Conservation (phyloP, 2,888 invertebrate species). For the Cerastoderma edule region DNA sequence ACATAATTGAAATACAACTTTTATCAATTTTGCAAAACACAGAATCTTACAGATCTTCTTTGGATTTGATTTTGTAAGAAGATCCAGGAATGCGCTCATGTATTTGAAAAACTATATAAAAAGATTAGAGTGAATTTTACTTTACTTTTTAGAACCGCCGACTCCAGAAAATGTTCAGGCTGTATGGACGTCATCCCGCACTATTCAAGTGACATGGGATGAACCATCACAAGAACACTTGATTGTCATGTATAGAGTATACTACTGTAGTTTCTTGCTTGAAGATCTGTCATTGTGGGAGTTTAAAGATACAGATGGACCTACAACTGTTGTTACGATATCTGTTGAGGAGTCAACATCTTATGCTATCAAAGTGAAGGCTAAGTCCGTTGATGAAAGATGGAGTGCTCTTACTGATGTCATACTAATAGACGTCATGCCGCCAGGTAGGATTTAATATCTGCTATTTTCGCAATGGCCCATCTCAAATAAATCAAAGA, state of each 20-base stretch:
- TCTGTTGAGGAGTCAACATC: slow-evolving; percentile 73
- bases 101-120: background rate
- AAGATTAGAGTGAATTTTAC: background rate
- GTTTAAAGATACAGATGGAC: slow-evolving; percentile 75
- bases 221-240: slow-evolving; percentile 85
- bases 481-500: no score
- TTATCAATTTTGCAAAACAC: no score
- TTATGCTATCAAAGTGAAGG: slow-evolving; percentile 80
- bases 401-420: slow-evolving; percentile 80
- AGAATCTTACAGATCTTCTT: no score
- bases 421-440: slow-evolving; percentile 40
- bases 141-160: slow-evolving; percentile 89
- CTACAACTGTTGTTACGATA: slow-evolving; percentile 77
- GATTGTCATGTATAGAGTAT: slow-evolving; percentile 81
- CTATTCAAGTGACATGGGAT: slow-evolving; percentile 89
- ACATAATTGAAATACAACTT: no score
- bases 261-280: slow-evolving; percentile 77
- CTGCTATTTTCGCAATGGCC: no score
- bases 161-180: slow-evolving; percentile 97
- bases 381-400: slow-evolving; percentile 76
- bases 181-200: slow-evolving; percentile 96
- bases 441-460: slow-evolving; percentile 19
- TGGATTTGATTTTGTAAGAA: no score
- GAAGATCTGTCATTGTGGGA: slow-evolving; percentile 80
- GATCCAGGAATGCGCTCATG: background rate